These are phyloP conservation scores for Schlechtendalia chinensis DNA, from an alignment of 1,140 invertebrate genomes.

Conservation along the genomic window DNA sequence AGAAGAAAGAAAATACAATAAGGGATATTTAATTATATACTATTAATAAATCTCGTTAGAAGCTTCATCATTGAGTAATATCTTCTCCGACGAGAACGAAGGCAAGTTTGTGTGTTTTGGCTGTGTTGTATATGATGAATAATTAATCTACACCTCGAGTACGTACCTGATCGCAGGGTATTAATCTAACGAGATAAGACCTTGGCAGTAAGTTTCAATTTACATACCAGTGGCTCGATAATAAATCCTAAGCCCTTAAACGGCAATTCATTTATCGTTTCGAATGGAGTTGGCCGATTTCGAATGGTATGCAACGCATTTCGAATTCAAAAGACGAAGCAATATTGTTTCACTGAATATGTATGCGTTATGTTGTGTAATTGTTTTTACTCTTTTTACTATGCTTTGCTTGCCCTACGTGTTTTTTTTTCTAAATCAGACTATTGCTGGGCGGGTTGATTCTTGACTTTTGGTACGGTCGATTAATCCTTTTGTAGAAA, in stretches of 20 bases:
- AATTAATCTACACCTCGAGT: slow-evolving; percentile 39
- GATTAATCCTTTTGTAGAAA: slow-evolving; percentile 36
- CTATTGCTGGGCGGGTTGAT: not conserved
- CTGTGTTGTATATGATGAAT: slow-evolving; percentile 36
- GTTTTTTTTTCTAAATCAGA: not conserved
- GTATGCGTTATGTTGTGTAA: not conserved
- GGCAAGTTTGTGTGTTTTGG: not conserved
- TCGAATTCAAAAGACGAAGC: not conserved
- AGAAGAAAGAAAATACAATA: slow-evolving; percentile 1
- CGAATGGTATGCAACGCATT: not conserved
- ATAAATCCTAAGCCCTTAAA: slow-evolving; percentile 44
- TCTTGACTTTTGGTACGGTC: slow-evolving; percentile 31
- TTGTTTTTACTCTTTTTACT: not conserved
- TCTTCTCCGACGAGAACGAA: not conserved
- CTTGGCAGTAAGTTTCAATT: slow-evolving; percentile 48
- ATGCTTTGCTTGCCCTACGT: not conserved
- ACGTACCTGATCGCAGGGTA: slow-evolving; percentile 30
- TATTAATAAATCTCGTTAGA: slow-evolving; percentile 21
- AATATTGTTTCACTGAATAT: not conserved
- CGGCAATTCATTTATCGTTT: slow-evolving; percentile 34
- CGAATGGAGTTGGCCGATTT: not conserved
- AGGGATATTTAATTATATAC: slow-evolving; percentile 14
- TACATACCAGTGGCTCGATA: slow-evolving; percentile 29
- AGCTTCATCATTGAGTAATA: slow-evolving; percentile 17
- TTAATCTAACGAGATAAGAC: slow-evolving; percentile 49